Conservation (phyloP, 2,888 invertebrate species). For the Nipponacmea schrenckii region DNA sequence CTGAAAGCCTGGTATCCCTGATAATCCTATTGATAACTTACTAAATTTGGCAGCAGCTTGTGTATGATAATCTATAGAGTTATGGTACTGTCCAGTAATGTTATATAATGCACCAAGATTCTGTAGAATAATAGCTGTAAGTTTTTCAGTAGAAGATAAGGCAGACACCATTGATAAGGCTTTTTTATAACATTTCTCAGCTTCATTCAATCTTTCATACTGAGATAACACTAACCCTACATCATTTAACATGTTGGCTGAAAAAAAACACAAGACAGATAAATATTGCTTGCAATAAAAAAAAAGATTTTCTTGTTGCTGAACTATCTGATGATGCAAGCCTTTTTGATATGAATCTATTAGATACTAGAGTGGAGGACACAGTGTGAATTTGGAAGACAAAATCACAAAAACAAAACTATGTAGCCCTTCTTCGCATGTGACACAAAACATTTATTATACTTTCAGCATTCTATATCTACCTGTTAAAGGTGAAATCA, state of each 20-base stretch:
- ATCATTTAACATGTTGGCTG: slow-evolving; percentile 58
- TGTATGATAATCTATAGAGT: slow-evolving; percentile 49
- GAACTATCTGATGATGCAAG: too few relatives aligned
- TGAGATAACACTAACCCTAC: slow-evolving; percentile 57
- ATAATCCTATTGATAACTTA: slow-evolving; percentile 15
- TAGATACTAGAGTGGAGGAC: too few relatives aligned
- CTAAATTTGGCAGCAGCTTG: slow-evolving; percentile 46
- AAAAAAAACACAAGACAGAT: slow-evolving; percentile 1
- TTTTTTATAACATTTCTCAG: slow-evolving; percentile 52
- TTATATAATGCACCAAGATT: slow-evolving; percentile 62
- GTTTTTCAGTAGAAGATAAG: slow-evolving; percentile 30
- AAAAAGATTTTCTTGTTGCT: too few relatives aligned
- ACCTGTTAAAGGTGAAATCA: slow-evolving; percentile 1
- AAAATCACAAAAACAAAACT: too few relatives aligned
- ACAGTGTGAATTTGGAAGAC: too few relatives aligned
- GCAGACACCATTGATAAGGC: slow-evolving; percentile 42
- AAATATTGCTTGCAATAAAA: too few relatives aligned
- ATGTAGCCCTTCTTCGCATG: too few relatives aligned
- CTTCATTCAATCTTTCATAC: slow-evolving; percentile 46
- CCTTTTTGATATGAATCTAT: too few relatives aligned
- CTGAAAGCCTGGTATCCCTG: too few relatives aligned
- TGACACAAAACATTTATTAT: too few relatives aligned
- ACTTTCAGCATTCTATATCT: not conserved
- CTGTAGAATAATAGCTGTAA: slow-evolving; percentile 55
- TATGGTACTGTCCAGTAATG: slow-evolving; percentile 48